Evolutionary conservation across 2,797 vertebrate genomes (phyloP).

Genomic region (Antennarius maculatus): DNA sequence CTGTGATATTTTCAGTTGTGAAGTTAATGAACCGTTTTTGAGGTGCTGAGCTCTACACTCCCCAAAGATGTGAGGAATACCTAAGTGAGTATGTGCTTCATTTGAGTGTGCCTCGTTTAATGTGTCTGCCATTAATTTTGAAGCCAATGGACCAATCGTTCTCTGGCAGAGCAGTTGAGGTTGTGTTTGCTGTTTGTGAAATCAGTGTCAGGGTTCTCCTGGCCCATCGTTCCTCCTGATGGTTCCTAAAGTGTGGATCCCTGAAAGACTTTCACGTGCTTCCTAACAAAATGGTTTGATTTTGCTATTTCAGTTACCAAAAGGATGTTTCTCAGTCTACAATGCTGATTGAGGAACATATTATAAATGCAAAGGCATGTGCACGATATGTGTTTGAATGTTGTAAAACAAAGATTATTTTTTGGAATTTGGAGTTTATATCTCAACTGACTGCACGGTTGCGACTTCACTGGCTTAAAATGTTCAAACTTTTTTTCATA

Average conservation of each 20-base stretch:
- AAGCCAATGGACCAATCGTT: conserved; percentile 49
- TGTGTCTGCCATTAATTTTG: conserved; percentile 55
- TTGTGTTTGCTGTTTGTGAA: conserved; percentile 62
- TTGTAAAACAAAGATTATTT: conserved; percentile 4
- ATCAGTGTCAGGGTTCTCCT: conserved; percentile 51
- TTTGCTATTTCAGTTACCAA: conserved; percentile 22
- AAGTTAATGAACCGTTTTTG: conserved; percentile 59
- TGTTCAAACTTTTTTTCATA: neutral
- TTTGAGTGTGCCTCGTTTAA: conserved; percentile 31
- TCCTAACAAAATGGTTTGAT: conserved; percentile 29
- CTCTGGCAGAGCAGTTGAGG: conserved; percentile 23
- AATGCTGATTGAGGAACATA: neutral
- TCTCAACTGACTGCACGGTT: neutral
- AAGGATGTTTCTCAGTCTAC: neutral
- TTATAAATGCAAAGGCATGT: conserved; percentile 1
- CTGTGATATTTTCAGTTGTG: conserved; percentile 49
- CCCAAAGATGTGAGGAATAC: conserved; percentile 1
- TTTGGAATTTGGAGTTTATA: too few species aligned
- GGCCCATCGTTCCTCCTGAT: conserved; percentile 20
- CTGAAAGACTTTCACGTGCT: conserved; percentile 12
- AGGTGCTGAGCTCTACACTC: conserved; percentile 35
- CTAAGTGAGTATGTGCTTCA: conserved; percentile 10
- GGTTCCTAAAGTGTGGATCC: conserved; percentile 24
- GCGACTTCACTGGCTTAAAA: neutral
- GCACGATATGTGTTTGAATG: conserved; percentile 11